Base-by-base conservation (phyloP, 92 coral and sea anemone genomes). In the Plumapathes pennacea region DNA sequence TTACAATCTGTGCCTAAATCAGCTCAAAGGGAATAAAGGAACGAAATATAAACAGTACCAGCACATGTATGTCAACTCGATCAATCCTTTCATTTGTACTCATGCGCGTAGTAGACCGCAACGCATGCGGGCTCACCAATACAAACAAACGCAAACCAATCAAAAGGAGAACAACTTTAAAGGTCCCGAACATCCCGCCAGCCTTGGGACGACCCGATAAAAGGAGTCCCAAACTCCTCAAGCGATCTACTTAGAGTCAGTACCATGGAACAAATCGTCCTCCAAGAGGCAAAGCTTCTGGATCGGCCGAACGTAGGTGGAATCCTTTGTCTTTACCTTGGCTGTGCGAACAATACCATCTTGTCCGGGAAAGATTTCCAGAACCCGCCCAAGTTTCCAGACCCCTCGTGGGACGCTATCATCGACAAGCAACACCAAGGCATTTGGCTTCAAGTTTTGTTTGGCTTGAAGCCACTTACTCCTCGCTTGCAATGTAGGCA, bases 341-440 rank as follows among this genome's bases (percentile, higher is more conserved):
- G 57, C 86, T 3, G 69, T 72, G 6, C 76, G 60, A 7, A 80
- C 82, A 9, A 64, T 28, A 0, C 87, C 87, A 28, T 74, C 80
- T 9, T 41, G 13, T 4, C 76, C 71, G 2, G 80, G 74, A 57
- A 55, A 76, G 28, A 46, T 36, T 37, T 76, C 71, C 23, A 70
- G 4, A 17, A 78, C 85, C 30, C 78, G 76, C 2, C 74, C 85
- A 15, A 84, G 68, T 32, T 40, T 38, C 90, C 90, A 71, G 4
- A 46, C 47, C n/a, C 85, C 78, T 50, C 78, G 48, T 13, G 77
- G 82, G 15, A 38, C 32, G 37, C 40, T 64, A 9, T 75, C 55
- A 11, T 82, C 74, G 4, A 76, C 63, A 7, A 75, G 37, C 14
- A 74, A 50, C 3, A 82, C 89, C 2, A 74, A 54, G 19, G 52